Conservation (phyloP, 2,797 vertebrate genomes). For the Hephaestus fuliginosus region DNA sequence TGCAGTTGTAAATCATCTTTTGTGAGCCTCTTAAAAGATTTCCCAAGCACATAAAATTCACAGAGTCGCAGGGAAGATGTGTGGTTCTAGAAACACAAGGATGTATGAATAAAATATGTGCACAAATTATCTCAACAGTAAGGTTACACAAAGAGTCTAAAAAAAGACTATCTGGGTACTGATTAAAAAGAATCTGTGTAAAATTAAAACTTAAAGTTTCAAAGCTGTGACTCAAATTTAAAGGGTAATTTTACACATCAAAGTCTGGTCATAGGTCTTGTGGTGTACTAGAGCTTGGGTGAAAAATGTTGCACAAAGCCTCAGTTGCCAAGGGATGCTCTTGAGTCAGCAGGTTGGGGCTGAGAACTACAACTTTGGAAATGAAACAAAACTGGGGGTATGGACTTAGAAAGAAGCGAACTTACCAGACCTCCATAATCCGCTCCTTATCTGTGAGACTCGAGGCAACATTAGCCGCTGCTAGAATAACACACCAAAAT, state of each 20-base stretch:
- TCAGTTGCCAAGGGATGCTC: neutral
- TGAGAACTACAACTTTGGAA: conserved; percentile 8
- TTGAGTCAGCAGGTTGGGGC: neutral
- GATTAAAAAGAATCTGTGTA: neutral
- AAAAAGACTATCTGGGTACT: neutral
- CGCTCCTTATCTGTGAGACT: conserved; percentile 19
- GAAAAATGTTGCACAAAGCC: neutral
- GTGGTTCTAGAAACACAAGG: neutral
- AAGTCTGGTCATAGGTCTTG: conserved; percentile 3
- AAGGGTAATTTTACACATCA: neutral
- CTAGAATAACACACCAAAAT: neutral
- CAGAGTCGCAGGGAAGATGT: conserved; percentile 8
- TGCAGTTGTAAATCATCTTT: conserved; percentile 45
- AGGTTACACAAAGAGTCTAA: conserved; percentile 8
- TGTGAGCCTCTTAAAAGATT: conserved; percentile 24
- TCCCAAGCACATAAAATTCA: conserved; percentile 14
- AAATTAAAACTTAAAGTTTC: neutral
- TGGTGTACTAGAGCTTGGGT: neutral
- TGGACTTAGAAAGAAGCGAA: neutral
- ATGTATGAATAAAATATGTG: conserved; percentile 18
- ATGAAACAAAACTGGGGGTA: neutral
- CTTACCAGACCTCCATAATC: neutral
- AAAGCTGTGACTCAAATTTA: neutral
- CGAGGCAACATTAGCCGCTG: neutral
- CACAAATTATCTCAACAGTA: conserved; percentile 17